A percentile compares a stretch with the other conserved stretches of the same genome.
phyloP scores from a whole-genome alignment of 2,888 invertebrate species.

The Catocala nupta region DNA sequence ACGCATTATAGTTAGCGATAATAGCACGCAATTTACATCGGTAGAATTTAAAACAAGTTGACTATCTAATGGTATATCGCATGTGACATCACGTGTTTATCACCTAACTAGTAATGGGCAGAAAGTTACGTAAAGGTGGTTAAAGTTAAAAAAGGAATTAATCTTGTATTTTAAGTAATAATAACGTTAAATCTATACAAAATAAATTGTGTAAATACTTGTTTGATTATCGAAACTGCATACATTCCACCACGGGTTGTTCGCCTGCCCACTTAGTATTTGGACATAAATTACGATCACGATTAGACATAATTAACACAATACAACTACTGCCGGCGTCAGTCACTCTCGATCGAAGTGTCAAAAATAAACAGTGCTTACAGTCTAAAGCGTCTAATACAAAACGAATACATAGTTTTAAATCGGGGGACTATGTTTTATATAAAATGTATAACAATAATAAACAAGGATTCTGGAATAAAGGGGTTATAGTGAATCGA shows the following conservation, averaged over 20 bases:
- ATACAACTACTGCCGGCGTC: slow-evolving; percentile 17
- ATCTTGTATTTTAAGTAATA: too few relatives aligned
- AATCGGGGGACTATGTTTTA: slow-evolving; percentile 6
- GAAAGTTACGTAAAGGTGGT: too few relatives aligned
- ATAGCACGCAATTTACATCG: too few relatives aligned
- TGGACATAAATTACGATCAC: slow-evolving; percentile 23
- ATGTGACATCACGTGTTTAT: too few relatives aligned
- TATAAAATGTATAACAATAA: slow-evolving; percentile 24
- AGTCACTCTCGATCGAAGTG: slow-evolving; percentile 13
- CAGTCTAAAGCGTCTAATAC: slow-evolving; percentile 21
- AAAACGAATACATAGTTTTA: slow-evolving; percentile 14
- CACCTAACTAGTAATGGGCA: too few relatives aligned
- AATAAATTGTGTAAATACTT: too few relatives aligned
- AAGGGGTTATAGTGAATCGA: slow-evolving; percentile 26
- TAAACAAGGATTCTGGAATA: slow-evolving; percentile 24
- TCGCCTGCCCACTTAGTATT: slow-evolving; percentile 6
- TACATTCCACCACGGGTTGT: too few relatives aligned
- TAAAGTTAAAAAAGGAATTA: too few relatives aligned
- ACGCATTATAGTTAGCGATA: too few relatives aligned
- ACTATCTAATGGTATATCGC: too few relatives aligned
- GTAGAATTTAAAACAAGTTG: too few relatives aligned
- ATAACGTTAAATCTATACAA: slow-evolving; percentile 35
- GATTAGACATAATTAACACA: slow-evolving; percentile 34
- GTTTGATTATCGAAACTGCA: too few relatives aligned
- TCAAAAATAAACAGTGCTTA: slow-evolving; percentile 31